Evolutionary conservation across 2,113 vertebrate genomes (phyloP), one percentile per base, ranked within the genome.

Genomic region (Zapornia atra): DNA sequence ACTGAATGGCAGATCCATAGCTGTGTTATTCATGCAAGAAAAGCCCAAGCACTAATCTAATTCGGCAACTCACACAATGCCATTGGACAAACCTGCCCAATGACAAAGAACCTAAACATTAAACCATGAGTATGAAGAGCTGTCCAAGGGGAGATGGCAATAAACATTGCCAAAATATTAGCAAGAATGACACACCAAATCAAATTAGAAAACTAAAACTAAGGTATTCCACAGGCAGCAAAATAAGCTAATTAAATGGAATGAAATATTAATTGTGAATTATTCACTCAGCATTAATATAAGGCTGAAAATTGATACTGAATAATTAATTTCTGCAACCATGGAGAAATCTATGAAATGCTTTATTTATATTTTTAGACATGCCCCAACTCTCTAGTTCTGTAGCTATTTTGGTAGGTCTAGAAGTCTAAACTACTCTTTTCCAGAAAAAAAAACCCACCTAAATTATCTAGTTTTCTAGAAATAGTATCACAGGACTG

Each of bases 281-380:
- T 68, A 89, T 80, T 91, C 31, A 83, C 28, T 83, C 56, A 53
- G 29, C 22, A 34, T 86, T 94, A 80, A 59, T 63, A 68, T 75
- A 86, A 75, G 7, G 56, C 46, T 95, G 71, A 69, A 89, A 96
- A 88, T 56, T 85, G 33, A 82, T 76, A 61, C n/a, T 60, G 34
- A 95, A 92, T 89, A 72, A 96, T 93, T 91, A 18, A 90, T 19
- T 76, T 42, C 56, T 88, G 54, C 57, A 91, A 71, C 53, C 25
- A 61, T 15, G 25, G 44, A 87, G 29, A 89, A 77, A 69, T 79
- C 15, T 17, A 50, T 50, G 5, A 60, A 65, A 85, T 50, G 4
- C 34, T 93, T 88, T 72, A 64, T 85, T 90, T 90, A 50, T 40
- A 59, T 57, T 79, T 91, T 85, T 40, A 81, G 76, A 66, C 34